phyloP scores from a whole-genome alignment of 2,888 invertebrate species.

The Dolichopus griseipennis region DNA sequence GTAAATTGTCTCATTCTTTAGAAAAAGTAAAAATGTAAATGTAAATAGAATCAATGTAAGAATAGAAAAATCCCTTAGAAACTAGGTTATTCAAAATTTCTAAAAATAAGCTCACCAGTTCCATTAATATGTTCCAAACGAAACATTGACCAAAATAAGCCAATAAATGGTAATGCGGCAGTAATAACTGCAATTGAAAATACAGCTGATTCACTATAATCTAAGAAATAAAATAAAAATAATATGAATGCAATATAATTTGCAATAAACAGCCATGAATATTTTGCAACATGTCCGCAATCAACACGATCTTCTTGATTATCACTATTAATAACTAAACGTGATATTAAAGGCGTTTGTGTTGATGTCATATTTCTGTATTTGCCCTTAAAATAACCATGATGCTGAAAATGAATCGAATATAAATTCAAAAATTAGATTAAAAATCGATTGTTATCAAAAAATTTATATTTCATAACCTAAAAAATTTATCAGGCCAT shows the following conservation, averaged over 20 bases:
- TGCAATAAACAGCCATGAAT: conserved; percentile 46
- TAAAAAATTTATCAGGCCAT: too few relatives aligned
- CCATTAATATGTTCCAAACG: conserved; percentile 42
- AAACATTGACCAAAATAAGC: conserved; percentile 52
- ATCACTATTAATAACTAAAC: conserved; percentile 23
- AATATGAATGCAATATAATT: conserved; percentile 45
- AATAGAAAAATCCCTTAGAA: too few relatives aligned
- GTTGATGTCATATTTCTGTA: conserved; percentile 25
- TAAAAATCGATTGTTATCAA: too few relatives aligned
- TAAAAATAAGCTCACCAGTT: conserved; percentile 39
- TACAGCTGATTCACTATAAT: conserved; percentile 50
- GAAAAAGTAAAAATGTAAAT: too few relatives aligned
- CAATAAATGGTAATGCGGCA: conserved; percentile 47
- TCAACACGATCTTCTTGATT: conserved; percentile 24
- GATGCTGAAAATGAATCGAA: conserved; percentile 14
- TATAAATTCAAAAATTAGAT: too few relatives aligned
- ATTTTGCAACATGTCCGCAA: conserved; percentile 29
- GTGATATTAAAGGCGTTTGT: conserved; percentile 25
- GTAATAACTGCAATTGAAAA: conserved; percentile 49
- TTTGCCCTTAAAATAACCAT: conserved; percentile 23
- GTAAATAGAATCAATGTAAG: too few relatives aligned
- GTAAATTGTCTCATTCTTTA: too few relatives aligned
- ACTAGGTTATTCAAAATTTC: too few relatives aligned
- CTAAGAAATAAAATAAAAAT: conserved; percentile 46
- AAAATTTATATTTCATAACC: too few relatives aligned